Evolutionary conservation across 2,888 invertebrate species (phyloP).

Genomic region (Tinea trinotella): DNA sequence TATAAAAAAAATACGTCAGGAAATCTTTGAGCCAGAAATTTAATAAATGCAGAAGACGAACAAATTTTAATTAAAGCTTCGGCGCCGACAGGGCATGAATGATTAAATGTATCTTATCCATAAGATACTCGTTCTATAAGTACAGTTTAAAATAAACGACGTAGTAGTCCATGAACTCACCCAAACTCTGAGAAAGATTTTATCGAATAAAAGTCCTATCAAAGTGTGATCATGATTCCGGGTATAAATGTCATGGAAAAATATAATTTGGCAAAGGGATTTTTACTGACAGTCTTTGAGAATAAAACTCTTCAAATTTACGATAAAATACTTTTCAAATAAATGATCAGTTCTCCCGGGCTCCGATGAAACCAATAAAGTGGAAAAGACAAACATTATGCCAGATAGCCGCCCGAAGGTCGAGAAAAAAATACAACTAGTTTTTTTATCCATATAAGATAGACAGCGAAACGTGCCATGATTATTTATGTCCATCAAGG

Average conservation of each 20-base stretch:
- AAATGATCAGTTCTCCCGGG: conserved; percentile 6
- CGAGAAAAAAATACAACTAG: background rate
- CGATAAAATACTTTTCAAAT: too few relatives aligned
- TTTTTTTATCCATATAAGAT: conserved; percentile 2
- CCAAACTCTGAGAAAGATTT: background rate
- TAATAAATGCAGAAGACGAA: conserved; percentile 27
- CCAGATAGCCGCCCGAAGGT: background rate
- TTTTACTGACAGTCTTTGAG: background rate
- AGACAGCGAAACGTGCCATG: background rate
- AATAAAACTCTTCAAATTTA: background rate
- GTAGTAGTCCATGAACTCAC: background rate
- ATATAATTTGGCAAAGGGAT: conserved; percentile 10
- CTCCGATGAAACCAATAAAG: conserved; percentile 14
- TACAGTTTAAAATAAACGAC: background rate
- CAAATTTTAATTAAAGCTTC: conserved; percentile 40
- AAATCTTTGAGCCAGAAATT: background rate
- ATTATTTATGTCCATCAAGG: background rate
- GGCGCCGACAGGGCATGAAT: conserved; percentile 25
- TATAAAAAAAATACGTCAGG: background rate
- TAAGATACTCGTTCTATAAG: background rate
- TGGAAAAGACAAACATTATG: conserved; percentile 17
- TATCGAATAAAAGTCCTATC: background rate
- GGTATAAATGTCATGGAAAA: background rate
- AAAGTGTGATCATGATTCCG: background rate
- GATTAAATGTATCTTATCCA: conserved; percentile 24